Percentiles rank a stretch among this genome's conserved stretches.
These are phyloP conservation scores for Ophioninae sp. DNA, from an alignment of 2,888 invertebrate species.

Conservation along the genomic window DNA sequence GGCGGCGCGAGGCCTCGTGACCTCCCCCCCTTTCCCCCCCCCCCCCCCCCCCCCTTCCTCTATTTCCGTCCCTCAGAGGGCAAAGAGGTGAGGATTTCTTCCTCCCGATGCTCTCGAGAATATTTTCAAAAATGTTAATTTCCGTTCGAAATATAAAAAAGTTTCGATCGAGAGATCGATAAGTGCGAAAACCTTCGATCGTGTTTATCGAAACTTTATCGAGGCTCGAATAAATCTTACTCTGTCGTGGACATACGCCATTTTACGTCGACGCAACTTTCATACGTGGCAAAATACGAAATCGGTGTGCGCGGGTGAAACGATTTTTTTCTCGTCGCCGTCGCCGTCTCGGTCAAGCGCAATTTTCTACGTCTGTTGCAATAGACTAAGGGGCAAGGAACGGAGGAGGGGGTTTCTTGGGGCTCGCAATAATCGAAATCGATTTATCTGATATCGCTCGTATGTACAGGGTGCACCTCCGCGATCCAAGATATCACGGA, in stretches of 20 bases:
- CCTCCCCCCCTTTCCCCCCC: too few species aligned
- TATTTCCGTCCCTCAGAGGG: background rate
- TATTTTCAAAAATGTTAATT: too few species aligned
- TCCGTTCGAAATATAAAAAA: too few species aligned
- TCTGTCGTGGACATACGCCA: background rate
- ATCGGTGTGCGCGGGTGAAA: background rate
- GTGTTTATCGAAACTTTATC: background rate
- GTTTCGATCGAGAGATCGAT: background rate
- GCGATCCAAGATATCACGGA: too few species aligned
- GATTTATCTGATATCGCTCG: slow-evolving; percentile 63
- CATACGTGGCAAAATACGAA: background rate
- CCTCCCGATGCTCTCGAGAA: background rate
- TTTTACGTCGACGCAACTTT: background rate
- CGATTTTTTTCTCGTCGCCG: slow-evolving; percentile 27
- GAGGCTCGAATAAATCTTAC: background rate
- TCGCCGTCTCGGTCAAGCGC: slow-evolving; percentile 65
- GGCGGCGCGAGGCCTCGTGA: too few species aligned
- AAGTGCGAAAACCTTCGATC: background rate
- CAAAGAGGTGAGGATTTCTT: background rate
- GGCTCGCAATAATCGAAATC: slow-evolving; percentile 66
- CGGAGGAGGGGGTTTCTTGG: background rate
- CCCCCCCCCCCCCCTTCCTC: background rate
- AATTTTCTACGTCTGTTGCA: slow-evolving; percentile 70
- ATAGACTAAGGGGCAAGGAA: slow-evolving; percentile 10
- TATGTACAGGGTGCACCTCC: background rate